phyloP scores from a whole-genome alignment of 2,113 vertebrate species.

The Pogonocichla stellata region DNA sequence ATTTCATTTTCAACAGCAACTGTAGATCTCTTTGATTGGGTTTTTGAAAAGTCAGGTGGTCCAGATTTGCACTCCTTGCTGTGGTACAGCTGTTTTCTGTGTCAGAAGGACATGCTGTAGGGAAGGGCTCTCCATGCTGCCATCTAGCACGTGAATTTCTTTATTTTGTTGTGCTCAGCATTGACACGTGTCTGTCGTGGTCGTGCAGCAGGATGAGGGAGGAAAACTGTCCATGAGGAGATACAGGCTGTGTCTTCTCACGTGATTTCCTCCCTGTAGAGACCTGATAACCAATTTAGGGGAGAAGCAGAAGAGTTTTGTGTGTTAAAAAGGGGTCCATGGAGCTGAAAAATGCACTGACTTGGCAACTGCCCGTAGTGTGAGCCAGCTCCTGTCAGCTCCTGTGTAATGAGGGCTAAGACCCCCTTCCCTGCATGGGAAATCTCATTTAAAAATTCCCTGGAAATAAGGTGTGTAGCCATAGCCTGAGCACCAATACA shows the following conservation, averaged over 20 bases:
- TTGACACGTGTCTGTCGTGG: accelerated
- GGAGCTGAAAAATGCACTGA: background rate
- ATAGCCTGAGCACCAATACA: background rate
- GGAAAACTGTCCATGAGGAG: background rate
- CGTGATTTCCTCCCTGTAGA: accelerated
- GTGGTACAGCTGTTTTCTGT: background rate
- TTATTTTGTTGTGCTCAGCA: accelerated
- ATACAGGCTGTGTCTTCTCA: accelerated
- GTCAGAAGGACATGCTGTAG: background rate
- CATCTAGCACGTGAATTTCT: background rate
- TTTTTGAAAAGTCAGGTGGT: background rate
- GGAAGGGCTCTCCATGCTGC: background rate
- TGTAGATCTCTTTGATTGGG: background rate
- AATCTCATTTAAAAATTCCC: background rate
- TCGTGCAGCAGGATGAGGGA: background rate
- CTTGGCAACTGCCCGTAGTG: background rate
- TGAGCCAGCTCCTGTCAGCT: background rate
- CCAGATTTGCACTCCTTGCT: background rate
- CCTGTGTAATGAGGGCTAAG: background rate
- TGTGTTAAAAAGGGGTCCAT: accelerated
- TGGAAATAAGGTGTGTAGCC: background rate
- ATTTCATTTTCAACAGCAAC: background rate
- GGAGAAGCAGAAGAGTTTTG: background rate
- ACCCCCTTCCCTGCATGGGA: accelerated
- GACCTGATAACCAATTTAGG: accelerated